A percentile compares a stretch with the other conserved stretches of the same genome.
Evolutionary conservation across 1,140 invertebrate genomes (phyloP).

Genomic region (Aethina tumida): DNA sequence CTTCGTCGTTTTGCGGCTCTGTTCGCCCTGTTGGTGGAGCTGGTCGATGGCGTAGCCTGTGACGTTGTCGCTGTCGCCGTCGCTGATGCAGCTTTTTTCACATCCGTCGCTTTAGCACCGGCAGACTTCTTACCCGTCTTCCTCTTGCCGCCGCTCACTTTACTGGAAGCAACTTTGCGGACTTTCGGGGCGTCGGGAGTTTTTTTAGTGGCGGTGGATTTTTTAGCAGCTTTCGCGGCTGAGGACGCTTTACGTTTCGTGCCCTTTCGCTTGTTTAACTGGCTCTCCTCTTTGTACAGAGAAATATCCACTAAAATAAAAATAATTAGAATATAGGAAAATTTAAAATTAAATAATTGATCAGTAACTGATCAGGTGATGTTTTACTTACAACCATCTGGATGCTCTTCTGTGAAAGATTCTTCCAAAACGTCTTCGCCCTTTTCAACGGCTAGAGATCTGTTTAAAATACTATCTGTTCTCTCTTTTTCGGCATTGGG

Average conservation of each 20-base stretch:
- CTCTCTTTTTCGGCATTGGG: constrained; percentile 61
- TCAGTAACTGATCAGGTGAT: neutral
- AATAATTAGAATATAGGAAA: neutral
- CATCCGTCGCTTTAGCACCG: constrained; percentile 9
- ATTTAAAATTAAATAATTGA: neutral
- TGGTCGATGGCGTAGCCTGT: constrained; percentile 10
- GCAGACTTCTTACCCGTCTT: constrained; percentile 1
- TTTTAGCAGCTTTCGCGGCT: constrained; percentile 6
- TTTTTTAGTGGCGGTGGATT: constrained; percentile 18
- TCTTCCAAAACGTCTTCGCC: constrained; percentile 52
- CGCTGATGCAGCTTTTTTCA: constrained; percentile 11
- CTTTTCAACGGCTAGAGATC: constrained; percentile 73
- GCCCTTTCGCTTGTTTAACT: constrained; percentile 56
- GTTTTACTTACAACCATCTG: constrained; percentile 66
- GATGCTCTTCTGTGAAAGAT: constrained; percentile 69
- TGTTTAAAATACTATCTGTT: constrained; percentile 74
- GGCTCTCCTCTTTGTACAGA: constrained; percentile 67
- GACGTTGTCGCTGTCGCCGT: constrained; percentile 5
- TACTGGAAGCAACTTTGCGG: constrained; percentile 17
- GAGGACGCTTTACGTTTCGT: constrained; percentile 26
- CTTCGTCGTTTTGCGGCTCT: constrained; percentile 16
- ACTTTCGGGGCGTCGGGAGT: constrained; percentile 26
- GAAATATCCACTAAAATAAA: constrained; percentile 62
- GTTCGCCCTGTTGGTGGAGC: constrained; percentile 10
- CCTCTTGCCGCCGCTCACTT: constrained; percentile 9